Evolutionary conservation across 2,797 vertebrate species (phyloP).

Genomic region (Acipenser ruthenus): DNA sequence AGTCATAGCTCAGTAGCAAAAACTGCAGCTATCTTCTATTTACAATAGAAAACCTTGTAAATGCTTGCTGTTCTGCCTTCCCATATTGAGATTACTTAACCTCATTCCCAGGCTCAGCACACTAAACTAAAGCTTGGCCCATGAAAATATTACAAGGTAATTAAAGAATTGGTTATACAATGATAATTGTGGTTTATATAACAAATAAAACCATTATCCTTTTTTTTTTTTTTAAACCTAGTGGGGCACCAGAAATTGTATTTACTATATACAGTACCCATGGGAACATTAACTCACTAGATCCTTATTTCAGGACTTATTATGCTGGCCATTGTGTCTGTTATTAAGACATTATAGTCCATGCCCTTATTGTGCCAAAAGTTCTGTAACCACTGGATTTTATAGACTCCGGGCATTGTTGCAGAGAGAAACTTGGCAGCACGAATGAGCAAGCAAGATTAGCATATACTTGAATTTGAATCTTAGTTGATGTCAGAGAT

Average conservation of each 20-base stretch:
- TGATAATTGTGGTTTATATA: not conserved
- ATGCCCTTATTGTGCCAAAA: slow-evolving; percentile 80
- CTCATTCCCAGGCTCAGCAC: not conserved
- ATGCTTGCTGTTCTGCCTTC: not conserved
- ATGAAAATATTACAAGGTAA: too few relatives aligned
- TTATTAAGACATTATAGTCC: slow-evolving; percentile 31
- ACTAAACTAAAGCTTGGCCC: not conserved
- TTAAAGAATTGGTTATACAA: not conserved
- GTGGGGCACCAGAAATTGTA: not conserved
- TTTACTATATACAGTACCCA: too few relatives aligned
- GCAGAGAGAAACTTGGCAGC: slow-evolving; percentile 34
- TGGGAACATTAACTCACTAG: not conserved
- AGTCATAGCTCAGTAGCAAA: not conserved
- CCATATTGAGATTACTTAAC: not conserved
- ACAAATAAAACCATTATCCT: not conserved
- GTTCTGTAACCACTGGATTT: slow-evolving; percentile 39
- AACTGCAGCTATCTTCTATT: not conserved
- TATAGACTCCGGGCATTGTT: slow-evolving; percentile 14
- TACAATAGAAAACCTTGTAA: not conserved
- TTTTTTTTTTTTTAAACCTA: not conserved
- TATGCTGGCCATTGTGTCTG: slow-evolving; percentile 13
- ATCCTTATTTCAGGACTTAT: slow-evolving; percentile 1
- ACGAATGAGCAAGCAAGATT: slow-evolving; percentile 34
- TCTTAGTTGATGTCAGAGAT: not conserved
- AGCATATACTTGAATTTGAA: slow-evolving; percentile 40